Percentiles rank a stretch among this genome's conserved stretches.
phyloP scores from a whole-genome alignment of 2,113 vertebrate species.

The Hassar affinis region DNA sequence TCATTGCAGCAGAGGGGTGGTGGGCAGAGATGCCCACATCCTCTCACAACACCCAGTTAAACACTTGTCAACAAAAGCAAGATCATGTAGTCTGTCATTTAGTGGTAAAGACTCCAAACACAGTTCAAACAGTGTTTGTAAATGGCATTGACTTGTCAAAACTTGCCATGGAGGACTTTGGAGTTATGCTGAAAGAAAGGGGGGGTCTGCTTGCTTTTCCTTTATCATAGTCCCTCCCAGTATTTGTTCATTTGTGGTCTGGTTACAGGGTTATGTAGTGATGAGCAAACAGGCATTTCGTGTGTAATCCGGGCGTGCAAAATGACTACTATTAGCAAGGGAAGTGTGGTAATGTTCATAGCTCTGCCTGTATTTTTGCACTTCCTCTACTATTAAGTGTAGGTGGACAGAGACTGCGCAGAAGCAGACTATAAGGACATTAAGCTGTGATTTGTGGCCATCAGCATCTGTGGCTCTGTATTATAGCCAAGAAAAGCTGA shows the following conservation, averaged over 20 bases:
- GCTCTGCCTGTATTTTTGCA: slow-evolving; percentile 24
- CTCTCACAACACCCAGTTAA: slow-evolving; percentile 40
- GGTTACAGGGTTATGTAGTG: slow-evolving; percentile 29
- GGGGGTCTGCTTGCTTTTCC: slow-evolving; percentile 17
- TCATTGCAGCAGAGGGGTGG: not conserved
- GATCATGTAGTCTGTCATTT: slow-evolving; percentile 57
- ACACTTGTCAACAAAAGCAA: slow-evolving; percentile 60
- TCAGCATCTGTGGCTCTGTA: slow-evolving; percentile 13
- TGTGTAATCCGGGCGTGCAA: slow-evolving; percentile 17
- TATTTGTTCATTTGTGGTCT: slow-evolving; percentile 24
- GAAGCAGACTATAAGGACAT: slow-evolving; percentile 14
- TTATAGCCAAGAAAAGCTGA: slow-evolving; percentile 14
- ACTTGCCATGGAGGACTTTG: slow-evolving; percentile 18
- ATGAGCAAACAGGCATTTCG: slow-evolving; percentile 24
- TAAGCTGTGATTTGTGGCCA: slow-evolving; percentile 35
- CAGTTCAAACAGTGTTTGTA: not conserved
- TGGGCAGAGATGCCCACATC: slow-evolving; percentile 27
- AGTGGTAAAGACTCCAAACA: not conserved
- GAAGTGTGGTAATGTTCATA: slow-evolving; percentile 38
- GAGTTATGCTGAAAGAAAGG: slow-evolving; percentile 1
- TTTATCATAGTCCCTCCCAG: not conserved
- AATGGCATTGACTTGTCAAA: slow-evolving; percentile 24
- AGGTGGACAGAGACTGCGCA: not conserved
- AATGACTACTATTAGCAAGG: slow-evolving; percentile 35
- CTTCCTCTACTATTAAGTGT: slow-evolving; percentile 35